Evolutionary conservation across 2,797 vertebrate species (phyloP).

Genomic region (Distichodus sexfasciatus): DNA sequence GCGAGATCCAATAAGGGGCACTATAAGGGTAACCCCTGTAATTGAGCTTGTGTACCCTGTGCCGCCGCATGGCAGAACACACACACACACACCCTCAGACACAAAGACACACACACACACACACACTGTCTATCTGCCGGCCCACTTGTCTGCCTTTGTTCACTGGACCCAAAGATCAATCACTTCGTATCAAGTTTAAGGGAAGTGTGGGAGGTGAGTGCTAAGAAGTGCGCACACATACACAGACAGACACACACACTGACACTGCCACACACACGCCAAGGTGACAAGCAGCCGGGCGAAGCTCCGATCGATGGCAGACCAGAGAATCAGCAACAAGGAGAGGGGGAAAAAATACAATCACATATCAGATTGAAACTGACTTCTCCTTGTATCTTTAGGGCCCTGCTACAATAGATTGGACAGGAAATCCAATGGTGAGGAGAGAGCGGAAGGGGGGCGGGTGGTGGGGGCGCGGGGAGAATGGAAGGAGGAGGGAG

Average conservation of each 20-base stretch:
- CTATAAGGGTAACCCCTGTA: constrained; percentile 46
- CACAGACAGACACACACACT: constrained; percentile 13
- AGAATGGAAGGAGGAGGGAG: constrained; percentile 61
- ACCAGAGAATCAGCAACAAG: constrained; percentile 74
- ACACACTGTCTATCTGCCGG: constrained; percentile 39
- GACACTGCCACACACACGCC: constrained; percentile 40
- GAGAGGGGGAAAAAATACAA: constrained; percentile 75
- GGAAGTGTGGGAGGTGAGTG: constrained; percentile 49
- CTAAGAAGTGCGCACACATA: constrained; percentile 37
- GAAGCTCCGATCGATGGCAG: constrained; percentile 73
- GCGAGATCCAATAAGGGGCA: constrained; percentile 40
- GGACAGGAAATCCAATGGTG: constrained; percentile 87
- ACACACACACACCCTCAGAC: too few species aligned
- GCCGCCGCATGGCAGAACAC: constrained; percentile 23
- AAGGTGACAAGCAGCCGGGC: constrained; percentile 71
- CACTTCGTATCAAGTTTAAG: constrained; percentile 63
- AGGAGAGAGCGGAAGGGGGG: constrained; percentile 73
- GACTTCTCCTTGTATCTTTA: constrained; percentile 91
- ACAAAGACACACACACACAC: too few species aligned
- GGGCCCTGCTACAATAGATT: constrained; percentile 84
- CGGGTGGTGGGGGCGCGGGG: constrained; percentile 60
- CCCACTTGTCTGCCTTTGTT: constrained; percentile 52
- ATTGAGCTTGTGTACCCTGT: constrained; percentile 50
- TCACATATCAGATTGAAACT: constrained; percentile 87
- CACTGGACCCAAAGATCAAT: constrained; percentile 63